Base-by-base conservation (phyloP, 2,888 invertebrate species). In the Tromatobia lineatoria region DNA sequence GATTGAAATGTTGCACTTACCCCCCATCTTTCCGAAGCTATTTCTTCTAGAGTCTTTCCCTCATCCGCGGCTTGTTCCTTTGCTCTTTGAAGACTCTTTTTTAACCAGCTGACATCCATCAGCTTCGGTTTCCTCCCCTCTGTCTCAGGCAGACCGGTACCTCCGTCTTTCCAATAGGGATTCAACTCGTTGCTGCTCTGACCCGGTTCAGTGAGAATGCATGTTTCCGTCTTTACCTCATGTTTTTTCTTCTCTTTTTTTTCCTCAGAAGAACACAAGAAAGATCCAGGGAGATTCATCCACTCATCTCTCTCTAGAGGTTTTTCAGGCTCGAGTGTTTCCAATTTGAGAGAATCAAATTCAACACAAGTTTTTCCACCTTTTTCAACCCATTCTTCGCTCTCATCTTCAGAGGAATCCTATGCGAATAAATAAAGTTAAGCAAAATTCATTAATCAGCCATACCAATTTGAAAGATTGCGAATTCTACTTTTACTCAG, bases 101-200 rank as follows among this genome's bases (percentile, higher is more conserved):
- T 94, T 77, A 95, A 90, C 95, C 95, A 96, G 87, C 91, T 89
- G 89, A 91, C 94, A 78, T 95, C 94, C 71, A 88, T 84, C 13
- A 64, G 18, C 50, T 73, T 81, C 0, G 42, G 57, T 66, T 42
- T 91, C 89, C 93, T 94, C 88, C 93, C 93, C 13, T 87, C 83
- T 10, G 79, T 79, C 70, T 87, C 80, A 0, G 99, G 99, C 81
- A 99, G 92, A 1, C 99, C 99, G 74, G 95, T 95, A 0, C 99
- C 99, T 61, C 98, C 98, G 93, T 96, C 95, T 94, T 97, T 98
- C 98, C 98, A 99, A 91, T 98, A 97, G 0, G 98, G 98, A 95
- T 99, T 99, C 75, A 99, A 94, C 94, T 99, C 99, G 90, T 96
- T 94, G 1, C 94, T 94, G 92, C 96, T 96, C 85, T 96, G 96